Conservation (phyloP, 2,888 invertebrate genomes). For the Melanophora roralis region DNA sequence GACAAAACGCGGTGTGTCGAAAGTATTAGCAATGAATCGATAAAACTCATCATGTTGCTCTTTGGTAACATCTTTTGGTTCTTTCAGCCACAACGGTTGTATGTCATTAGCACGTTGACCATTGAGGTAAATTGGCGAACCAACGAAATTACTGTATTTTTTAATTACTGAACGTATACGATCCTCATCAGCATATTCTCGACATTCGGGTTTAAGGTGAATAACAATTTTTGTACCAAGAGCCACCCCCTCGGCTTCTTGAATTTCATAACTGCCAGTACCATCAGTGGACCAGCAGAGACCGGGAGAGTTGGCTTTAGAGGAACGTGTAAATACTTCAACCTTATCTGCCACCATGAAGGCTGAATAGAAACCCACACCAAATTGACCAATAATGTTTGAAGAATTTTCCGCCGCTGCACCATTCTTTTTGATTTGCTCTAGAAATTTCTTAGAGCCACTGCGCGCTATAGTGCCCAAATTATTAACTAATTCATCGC, state of each 20-base stretch:
- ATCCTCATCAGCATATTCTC: conserved; percentile 93
- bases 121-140: conserved; percentile 94
- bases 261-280: conserved; percentile 92
- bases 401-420: conserved; percentile 81
- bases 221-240: conserved; percentile 95
- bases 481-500: conserved; percentile 92
- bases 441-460: conserved; percentile 95
- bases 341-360: conserved; percentile 98
- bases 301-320: conserved; percentile 82
- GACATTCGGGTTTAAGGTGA: conserved; percentile 90
- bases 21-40: conserved; percentile 90
- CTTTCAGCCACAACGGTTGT: conserved; percentile 95
- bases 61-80: conserved; percentile 89
- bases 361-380: conserved; percentile 98
- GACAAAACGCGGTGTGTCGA: conserved; percentile 91
- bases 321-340: conserved; percentile 91
- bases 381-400: conserved; percentile 97
- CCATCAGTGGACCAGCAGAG: conserved; percentile 95
- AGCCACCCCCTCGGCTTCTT: conserved; percentile 89
- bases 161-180: conserved; percentile 90
- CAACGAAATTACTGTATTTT: conserved; percentile 98
- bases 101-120: conserved; percentile 92
- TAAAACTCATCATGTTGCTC: conserved; percentile 96
- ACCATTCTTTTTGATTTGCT: conserved; percentile 86
- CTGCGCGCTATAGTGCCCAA: conserved; percentile 97